Conservation (phyloP, 2,888 invertebrate genomes). For the Gibbula magus region DNA sequence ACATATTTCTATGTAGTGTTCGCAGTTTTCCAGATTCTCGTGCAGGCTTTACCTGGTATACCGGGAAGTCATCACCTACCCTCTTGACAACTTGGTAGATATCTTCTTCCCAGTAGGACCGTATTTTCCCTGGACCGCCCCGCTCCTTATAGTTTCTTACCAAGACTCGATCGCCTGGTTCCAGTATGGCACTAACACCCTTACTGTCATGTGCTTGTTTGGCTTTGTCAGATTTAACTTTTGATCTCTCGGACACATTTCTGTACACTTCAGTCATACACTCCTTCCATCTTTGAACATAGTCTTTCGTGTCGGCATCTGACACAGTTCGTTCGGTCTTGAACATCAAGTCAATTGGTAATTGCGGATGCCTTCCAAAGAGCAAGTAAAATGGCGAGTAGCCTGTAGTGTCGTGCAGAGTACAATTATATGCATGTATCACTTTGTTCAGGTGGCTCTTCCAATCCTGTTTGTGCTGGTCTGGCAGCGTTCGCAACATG, state of each 20-base stretch:
- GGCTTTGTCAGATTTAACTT: neutral
- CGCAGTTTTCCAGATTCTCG: neutral
- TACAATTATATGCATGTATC: conserved; percentile 25
- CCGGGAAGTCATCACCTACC: conserved; percentile 16
- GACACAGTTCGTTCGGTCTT: conserved; percentile 13
- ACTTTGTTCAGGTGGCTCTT: conserved; percentile 11
- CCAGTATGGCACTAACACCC: conserved; percentile 10
- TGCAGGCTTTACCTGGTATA: conserved; percentile 21
- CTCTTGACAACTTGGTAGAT: conserved; percentile 25
- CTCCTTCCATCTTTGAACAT: conserved; percentile 19
- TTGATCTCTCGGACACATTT: neutral
- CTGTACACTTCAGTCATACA: conserved; percentile 13
- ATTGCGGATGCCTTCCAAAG: conserved; percentile 13
- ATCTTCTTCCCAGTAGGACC: conserved; percentile 25
- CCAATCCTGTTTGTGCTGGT: conserved; percentile 15
- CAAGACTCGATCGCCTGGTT: conserved; percentile 25
- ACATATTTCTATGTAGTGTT: conserved; percentile 19
- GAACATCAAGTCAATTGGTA: neutral
- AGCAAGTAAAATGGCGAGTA: conserved; percentile 21
- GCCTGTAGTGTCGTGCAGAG: neutral
- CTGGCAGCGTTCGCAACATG: conserved; percentile 17
- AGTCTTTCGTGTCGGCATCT: neutral
- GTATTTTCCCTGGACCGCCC: conserved; percentile 27
- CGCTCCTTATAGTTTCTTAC: conserved; percentile 24
- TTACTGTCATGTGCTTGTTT: neutral